Base-by-base conservation (phyloP, 2,888 invertebrate genomes). In the Zeuzera pyrina region DNA sequence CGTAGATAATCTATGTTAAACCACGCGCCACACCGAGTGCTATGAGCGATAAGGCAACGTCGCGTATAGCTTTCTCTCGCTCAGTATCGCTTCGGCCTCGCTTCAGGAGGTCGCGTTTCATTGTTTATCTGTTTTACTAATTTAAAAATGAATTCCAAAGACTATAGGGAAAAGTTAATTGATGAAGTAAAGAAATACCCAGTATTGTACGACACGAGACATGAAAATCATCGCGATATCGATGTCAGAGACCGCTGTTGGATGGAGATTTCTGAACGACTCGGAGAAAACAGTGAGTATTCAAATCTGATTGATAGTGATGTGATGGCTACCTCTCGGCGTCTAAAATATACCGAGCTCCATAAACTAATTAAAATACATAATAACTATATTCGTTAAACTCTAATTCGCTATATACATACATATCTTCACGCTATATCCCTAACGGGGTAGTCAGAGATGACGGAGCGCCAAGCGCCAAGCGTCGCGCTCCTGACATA, bases 181-280 rank as follows among this genome's bases (percentile, higher is more conserved):
- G 79, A 78, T 33, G 79, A 78, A 43, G 81, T 83, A 51, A 72
- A 69, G 52, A 68, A 66, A 39, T 72, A 65, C 37, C 81, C 79
- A 1, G 76, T 78, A 42, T 41, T 83, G 38, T 83, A 81, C 56
- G 74, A 83, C 60, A 79, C 79, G 29, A 47, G 64, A 22, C 71
- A 79, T 43, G 79, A 79, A 47, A 62, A 70, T 44, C 79, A 83
- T 38, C 56, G 76, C 12, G 81, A 81, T 43, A 70, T 72, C 38
- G 78, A 77, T 41, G 66, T 68, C 25, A 47, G 79, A 7, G 83
- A 81, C 53, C 67, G 70, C 39, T 77, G 79, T 57, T 83, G 83
- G 83, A 52, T 56, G 15, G 76, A 79, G 47, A 81, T 83, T 43
- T 66, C 79, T 14, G 67, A 65, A 34, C 60, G 65, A 10, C 59